Base-by-base conservation (phyloP, 1,140 invertebrate species). In the Drosophila fuyamai region DNA sequence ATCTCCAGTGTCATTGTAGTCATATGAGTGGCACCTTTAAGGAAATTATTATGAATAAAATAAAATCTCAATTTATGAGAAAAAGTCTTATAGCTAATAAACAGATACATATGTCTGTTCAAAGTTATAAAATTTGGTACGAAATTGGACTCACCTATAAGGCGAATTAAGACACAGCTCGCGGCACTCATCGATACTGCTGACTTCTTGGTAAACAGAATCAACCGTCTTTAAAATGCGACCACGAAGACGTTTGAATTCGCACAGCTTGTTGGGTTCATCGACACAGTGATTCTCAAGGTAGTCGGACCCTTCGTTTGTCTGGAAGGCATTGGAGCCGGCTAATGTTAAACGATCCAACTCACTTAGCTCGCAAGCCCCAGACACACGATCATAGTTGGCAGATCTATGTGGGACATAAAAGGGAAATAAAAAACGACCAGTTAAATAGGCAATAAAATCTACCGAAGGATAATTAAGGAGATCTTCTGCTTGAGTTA, bases 171-270 rank as follows among this genome's bases (percentile, higher is more conserved):
- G 93, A 90, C 97, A 98, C 40, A 98, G 94, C 76, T 98, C 96
- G 50, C 97, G 95, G 92, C 96, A 97, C 93, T 97, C 97, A 65
- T 97, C 97, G 53, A 97, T 94, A 4, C 95, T 97, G 67, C 95
- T 95, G 1, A 98, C 96, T 81, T 98, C 97, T 93, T 97, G 96
- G 89, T 97, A 98, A 6, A 98, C 97, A 4, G 97, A 97, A 85
- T 98, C 97, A 3, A 98, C 97, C 0, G 98, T 98, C 93, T 98
- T 98, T 35, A 98, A 93, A 76, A 98, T 98, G 61, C 96, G 95
- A 0, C 97, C 97, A 32, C 94, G 95, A 76, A 98, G 94, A 80
- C 97, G 97, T 91, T 97, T 97, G 93, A 98, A 98, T 91, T 98
- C 97, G 93, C 98, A 98, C 44, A 98, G 93, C 92, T 97, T 97